phyloP scores from a whole-genome alignment of 1,140 invertebrate species.

The Anastrepha obliqua region DNA sequence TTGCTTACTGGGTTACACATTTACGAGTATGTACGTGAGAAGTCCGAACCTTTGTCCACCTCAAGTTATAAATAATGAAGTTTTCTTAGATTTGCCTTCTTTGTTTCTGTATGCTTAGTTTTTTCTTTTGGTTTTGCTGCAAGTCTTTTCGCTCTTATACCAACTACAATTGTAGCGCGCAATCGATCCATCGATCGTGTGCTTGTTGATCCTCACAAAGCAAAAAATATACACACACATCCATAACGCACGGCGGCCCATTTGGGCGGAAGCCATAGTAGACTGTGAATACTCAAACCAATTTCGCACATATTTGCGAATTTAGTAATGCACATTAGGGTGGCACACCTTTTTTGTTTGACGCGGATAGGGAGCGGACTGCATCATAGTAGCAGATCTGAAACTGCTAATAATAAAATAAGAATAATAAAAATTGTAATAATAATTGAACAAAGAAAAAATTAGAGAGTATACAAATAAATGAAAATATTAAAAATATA shows the following conservation, averaged over 20 bases:
- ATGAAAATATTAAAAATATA: no score
- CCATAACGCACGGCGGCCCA: neutral
- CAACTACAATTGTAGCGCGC: slow-evolving; percentile 17
- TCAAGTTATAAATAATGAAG: slow-evolving; percentile 3
- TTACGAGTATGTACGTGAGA: neutral
- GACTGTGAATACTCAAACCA: neutral
- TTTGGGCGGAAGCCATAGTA: slow-evolving; percentile 10
- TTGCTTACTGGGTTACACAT: neutral
- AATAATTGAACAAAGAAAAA: no score
- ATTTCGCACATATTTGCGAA: slow-evolving; percentile 48
- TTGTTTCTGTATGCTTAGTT: neutral
- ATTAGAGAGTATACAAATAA: no score
- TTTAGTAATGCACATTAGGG: slow-evolving; percentile 16
- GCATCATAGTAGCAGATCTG: no score
- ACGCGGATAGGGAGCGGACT: no score
- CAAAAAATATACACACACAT: no score
- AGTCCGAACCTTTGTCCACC: neutral
- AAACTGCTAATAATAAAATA: no score
- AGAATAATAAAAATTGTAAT: no score
- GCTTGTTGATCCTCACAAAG: neutral
- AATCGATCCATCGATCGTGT: slow-evolving; percentile 27
- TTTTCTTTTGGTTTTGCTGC: neutral
- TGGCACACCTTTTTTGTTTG: no score
- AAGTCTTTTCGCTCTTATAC: neutral
- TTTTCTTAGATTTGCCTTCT: slow-evolving; percentile 24